These are phyloP conservation scores for Polyploca ridens DNA, from an alignment of 2,888 invertebrate genomes.

Conservation along the genomic window DNA sequence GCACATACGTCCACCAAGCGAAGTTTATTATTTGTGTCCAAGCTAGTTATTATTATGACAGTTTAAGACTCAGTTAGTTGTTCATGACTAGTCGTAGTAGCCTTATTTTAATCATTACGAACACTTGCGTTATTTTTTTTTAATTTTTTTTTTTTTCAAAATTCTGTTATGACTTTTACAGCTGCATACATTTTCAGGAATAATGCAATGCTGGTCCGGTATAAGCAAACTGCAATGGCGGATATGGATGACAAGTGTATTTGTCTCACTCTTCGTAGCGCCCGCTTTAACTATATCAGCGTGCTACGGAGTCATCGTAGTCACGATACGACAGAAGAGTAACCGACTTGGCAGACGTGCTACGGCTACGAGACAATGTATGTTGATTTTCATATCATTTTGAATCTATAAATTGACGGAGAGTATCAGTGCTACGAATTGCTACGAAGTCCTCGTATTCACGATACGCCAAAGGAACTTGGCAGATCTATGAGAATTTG, in stretches of 20 bases:
- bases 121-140: no score
- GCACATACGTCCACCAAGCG: neutral
- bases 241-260: slow-evolving; percentile 94
- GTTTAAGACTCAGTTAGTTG: neutral
- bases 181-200: slow-evolving; percentile 65
- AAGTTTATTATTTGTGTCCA: neutral
- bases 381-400: slow-evolving; percentile 30
- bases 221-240: slow-evolving; percentile 91
- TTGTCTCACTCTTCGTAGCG: slow-evolving; percentile 91
- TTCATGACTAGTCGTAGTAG: no score
- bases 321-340: slow-evolving; percentile 95
- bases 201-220: slow-evolving; percentile 95
- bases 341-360: slow-evolving; percentile 78
- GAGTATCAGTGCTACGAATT: neutral
- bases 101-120: no score
- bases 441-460: neutral
- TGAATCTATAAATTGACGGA: neutral
- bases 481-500: no score
- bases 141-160: no score
- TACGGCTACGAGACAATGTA: slow-evolving; percentile 73
- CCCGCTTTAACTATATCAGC: slow-evolving; percentile 95
- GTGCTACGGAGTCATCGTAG: slow-evolving; percentile 95
- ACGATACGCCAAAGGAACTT: neutral
- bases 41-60: neutral
- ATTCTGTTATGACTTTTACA: no score